Conservation (phyloP, 2,888 invertebrate species). For the Lamellibrachia satsuma region DNA sequence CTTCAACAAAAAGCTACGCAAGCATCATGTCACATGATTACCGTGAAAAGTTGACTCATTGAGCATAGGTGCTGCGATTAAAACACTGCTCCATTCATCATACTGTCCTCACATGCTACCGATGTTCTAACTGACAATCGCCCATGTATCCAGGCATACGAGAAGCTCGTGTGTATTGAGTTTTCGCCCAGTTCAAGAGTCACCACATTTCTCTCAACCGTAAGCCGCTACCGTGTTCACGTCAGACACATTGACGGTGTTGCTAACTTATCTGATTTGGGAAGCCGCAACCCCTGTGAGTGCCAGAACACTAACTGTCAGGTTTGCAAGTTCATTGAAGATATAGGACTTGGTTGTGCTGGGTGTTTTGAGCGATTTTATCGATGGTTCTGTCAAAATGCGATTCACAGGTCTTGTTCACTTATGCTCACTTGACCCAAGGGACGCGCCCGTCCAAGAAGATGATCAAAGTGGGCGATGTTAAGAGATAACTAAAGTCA, state of each 20-base stretch:
- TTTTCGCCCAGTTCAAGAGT: slow-evolving; percentile 17
- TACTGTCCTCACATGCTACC: not conserved
- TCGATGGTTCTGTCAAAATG: not conserved
- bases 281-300: not conserved
- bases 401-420: not conserved
- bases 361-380: not conserved
- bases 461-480: not conserved
- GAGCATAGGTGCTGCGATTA: too few relatives aligned
- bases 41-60: too few relatives aligned
- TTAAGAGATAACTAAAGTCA: slow-evolving; percentile 17
- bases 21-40: too few relatives aligned
- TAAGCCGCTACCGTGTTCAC: slow-evolving; percentile 18
- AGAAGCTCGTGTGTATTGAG: not conserved
- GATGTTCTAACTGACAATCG: not conserved
- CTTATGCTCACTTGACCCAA: slow-evolving; percentile 12
- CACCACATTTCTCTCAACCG: slow-evolving; percentile 19
- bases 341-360: not conserved
- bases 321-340: slow-evolving; percentile 5
- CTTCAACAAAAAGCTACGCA: too few relatives aligned
- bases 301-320: not conserved
- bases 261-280: slow-evolving; percentile 17
- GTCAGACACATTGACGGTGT: slow-evolving; percentile 1
- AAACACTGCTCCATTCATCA: slow-evolving; percentile 19
- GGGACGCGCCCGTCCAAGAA: slow-evolving; percentile 17
- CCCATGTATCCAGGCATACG: not conserved